Evolutionary conservation across 2,113 vertebrate species (phyloP).

Genomic region (Archilochus colubris): DNA sequence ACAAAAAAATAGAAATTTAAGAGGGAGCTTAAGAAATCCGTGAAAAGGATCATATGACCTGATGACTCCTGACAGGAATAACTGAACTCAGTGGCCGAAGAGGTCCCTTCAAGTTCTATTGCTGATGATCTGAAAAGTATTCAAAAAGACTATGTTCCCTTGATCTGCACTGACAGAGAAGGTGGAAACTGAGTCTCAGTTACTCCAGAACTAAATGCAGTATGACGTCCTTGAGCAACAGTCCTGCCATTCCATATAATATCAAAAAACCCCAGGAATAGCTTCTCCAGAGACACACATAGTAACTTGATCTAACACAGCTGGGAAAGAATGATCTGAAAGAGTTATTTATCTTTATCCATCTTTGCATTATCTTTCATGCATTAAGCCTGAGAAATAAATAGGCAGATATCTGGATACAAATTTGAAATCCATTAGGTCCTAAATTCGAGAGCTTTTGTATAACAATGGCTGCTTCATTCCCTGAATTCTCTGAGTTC

Average conservation of each 20-base stretch:
- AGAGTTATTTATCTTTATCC: not conserved
- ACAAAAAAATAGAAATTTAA: not conserved
- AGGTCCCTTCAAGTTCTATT: not conserved
- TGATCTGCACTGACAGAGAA: not conserved
- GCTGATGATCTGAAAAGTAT: not conserved
- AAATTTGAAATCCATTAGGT: not conserved
- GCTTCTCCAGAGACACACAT: not conserved
- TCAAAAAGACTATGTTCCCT: not conserved
- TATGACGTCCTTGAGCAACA: not conserved
- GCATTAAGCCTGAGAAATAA: not conserved
- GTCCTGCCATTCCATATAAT: not conserved
- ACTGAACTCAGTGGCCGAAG: not conserved
- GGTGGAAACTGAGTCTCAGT: not conserved
- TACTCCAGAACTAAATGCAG: not conserved
- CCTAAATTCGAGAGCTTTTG: not conserved
- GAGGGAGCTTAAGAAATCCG: not conserved
- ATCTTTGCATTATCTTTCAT: not conserved
- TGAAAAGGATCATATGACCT: not conserved
- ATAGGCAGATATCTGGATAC: not conserved
- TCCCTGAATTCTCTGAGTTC: slow-evolving; percentile 39
- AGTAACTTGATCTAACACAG: not conserved
- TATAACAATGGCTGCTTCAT: not conserved
- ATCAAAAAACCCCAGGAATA: not conserved
- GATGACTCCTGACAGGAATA: not conserved
- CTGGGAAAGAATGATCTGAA: not conserved